A percentile compares a stretch with the other conserved stretches of the same genome.
phyloP scores from a whole-genome alignment of 2,113 vertebrate species.

The Cichladusa arquata region DNA sequence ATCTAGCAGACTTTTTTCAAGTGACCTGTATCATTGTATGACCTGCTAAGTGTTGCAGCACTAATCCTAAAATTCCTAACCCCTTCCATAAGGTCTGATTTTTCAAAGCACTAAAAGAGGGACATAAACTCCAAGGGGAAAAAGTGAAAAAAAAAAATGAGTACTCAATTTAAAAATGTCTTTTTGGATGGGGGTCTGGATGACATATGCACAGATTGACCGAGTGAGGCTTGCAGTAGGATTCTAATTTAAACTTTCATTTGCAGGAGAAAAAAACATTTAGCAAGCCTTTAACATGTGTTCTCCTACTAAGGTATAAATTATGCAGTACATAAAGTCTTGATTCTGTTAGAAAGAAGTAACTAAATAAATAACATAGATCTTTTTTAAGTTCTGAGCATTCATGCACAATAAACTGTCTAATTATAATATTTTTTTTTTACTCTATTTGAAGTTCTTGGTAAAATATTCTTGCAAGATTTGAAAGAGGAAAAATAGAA shows the following conservation, averaged over 20 bases:
- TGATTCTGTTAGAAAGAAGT: not conserved
- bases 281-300: not conserved
- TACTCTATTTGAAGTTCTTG: not conserved
- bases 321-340: not conserved
- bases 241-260: not conserved
- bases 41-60: not conserved
- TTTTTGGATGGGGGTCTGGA: not conserved
- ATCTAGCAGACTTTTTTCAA: not conserved
- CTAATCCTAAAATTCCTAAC: not conserved
- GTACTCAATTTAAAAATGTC: not conserved
- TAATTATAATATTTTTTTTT: constrained; percentile 1
- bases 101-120: not conserved
- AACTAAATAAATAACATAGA: constrained; percentile 14
- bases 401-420: not conserved
- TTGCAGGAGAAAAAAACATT: not conserved
- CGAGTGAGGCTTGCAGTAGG: not conserved
- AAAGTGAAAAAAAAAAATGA: not conserved
- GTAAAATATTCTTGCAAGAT: not conserved
- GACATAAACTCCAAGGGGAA: not conserved
- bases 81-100: not conserved
- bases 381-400: not conserved
- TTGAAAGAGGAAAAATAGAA: constrained; percentile 8
- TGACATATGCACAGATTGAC: not conserved
- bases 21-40: not conserved
- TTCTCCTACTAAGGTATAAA: not conserved